phyloP scores from a whole-genome alignment of 2,888 invertebrate genomes.

The Doris montereyensis region DNA sequence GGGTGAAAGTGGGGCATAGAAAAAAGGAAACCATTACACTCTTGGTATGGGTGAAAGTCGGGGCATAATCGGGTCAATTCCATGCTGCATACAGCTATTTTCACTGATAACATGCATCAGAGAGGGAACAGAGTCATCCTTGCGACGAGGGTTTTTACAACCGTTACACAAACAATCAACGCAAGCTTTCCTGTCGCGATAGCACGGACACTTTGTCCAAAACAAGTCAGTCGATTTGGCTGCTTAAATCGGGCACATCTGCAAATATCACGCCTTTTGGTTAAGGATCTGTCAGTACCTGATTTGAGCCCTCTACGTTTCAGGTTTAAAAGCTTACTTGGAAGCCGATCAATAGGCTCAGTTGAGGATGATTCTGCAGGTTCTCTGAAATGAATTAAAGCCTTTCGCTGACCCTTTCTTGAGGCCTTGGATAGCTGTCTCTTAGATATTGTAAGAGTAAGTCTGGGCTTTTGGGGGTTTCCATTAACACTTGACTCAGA shows the following conservation, averaged over 20 bases:
- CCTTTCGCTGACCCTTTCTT: neutral
- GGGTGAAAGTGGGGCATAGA: too few species aligned
- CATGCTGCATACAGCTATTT: constrained; percentile 30
- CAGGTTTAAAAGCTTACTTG: neutral
- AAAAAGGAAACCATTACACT: too few species aligned
- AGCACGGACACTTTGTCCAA: constrained; percentile 96
- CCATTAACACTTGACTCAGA: neutral
- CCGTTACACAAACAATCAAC: constrained; percentile 92
- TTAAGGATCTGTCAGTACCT: neutral
- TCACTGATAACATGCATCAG: constrained; percentile 36
- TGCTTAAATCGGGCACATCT: constrained; percentile 92
- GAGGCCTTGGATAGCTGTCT: neutral
- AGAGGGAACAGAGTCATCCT: constrained; percentile 31
- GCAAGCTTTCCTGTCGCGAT: constrained; percentile 91
- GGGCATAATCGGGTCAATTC: constrained; percentile 44
- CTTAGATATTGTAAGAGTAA: neutral
- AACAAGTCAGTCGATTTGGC: constrained; percentile 92
- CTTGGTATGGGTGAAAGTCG: constrained; percentile 45
- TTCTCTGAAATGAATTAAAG: neutral
- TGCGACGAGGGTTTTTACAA: constrained; percentile 85
- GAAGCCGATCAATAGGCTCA: neutral
- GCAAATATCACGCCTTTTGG: constrained; percentile 74
- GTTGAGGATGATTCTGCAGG: neutral
- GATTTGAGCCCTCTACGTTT: neutral
- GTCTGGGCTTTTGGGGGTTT: neutral